Evolutionary conservation across 2,888 invertebrate genomes (phyloP).

Genomic region (Drosophila engyochracea): DNA sequence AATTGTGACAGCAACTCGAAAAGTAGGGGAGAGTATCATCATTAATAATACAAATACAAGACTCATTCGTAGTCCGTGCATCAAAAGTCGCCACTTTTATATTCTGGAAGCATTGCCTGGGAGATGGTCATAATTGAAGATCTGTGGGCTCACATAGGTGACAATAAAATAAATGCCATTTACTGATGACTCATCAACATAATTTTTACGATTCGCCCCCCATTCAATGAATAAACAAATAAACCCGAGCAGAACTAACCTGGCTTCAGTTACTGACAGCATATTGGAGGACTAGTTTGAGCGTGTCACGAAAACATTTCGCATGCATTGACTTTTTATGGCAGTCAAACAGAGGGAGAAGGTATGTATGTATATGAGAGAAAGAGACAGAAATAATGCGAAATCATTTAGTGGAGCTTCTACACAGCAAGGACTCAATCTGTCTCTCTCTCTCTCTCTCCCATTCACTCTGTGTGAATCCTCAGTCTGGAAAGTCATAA

Average conservation of each 20-base stretch:
- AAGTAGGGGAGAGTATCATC: conserved; percentile 28
- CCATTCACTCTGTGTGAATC: background rate
- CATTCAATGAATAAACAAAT: conserved; percentile 82
- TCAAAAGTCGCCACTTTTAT: conserved; percentile 50
- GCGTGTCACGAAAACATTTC: conserved; percentile 77
- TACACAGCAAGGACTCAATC: conserved; percentile 9
- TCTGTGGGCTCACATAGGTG: conserved; percentile 47
- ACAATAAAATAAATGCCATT: conserved; percentile 80
- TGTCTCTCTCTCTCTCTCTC: conserved; percentile 7
- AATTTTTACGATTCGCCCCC: conserved; percentile 76
- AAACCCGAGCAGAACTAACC: conserved; percentile 57
- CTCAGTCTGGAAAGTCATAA: conserved; percentile 69
- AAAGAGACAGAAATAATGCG: conserved; percentile 69
- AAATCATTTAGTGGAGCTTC: conserved; percentile 76
- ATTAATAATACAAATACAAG: conserved; percentile 77
- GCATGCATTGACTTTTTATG: conserved; percentile 82
- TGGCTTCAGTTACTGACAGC: conserved; percentile 16
- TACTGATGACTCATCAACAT: conserved; percentile 83
- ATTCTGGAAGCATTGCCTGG: conserved; percentile 52
- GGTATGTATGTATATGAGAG: background rate
- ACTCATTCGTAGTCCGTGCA: conserved; percentile 74
- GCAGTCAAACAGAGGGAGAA: conserved; percentile 34
- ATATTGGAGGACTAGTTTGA: conserved; percentile 52
- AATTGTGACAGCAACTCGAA: conserved; percentile 24
- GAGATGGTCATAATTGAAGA: conserved; percentile 62